A percentile compares a stretch with the other conserved stretches of the same genome.
phyloP scores from a whole-genome alignment of 2,113 vertebrate species.

The Sminthopsis crassicaudata region DNA sequence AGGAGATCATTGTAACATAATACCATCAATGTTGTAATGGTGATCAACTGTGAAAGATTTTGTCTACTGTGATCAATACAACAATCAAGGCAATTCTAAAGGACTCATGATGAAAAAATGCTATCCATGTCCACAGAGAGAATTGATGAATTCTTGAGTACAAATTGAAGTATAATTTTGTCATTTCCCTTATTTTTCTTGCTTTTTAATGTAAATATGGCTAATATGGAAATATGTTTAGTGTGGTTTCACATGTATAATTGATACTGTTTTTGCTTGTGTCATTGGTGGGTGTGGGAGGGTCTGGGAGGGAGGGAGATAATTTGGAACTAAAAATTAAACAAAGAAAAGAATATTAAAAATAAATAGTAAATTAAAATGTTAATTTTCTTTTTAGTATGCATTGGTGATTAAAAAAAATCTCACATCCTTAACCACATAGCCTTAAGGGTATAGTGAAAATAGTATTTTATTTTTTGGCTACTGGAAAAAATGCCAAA shows the following conservation, averaged over 20 bases:
- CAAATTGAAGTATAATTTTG: background rate
- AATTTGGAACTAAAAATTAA: background rate
- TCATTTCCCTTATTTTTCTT: background rate
- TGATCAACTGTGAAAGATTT: background rate
- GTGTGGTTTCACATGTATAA: background rate
- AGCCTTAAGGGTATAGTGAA: background rate
- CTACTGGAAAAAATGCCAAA: background rate
- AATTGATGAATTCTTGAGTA: background rate
- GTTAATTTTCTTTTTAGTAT: background rate
- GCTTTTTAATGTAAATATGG: background rate
- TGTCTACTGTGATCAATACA: background rate
- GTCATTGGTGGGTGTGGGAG: background rate
- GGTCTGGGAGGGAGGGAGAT: background rate
- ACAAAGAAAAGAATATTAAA: background rate
- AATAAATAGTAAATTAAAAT: background rate
- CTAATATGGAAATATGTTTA: background rate
- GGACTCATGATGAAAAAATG: background rate
- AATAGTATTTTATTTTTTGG: background rate
- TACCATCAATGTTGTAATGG: background rate
- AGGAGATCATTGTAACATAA: background rate
- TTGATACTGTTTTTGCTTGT: background rate
- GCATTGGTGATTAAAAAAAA: background rate
- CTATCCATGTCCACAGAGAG: background rate
- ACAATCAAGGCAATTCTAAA: background rate
- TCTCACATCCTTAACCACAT: background rate